Evolutionary conservation across 2,113 vertebrate species (phyloP).

Genomic region (Micromys minutus): DNA sequence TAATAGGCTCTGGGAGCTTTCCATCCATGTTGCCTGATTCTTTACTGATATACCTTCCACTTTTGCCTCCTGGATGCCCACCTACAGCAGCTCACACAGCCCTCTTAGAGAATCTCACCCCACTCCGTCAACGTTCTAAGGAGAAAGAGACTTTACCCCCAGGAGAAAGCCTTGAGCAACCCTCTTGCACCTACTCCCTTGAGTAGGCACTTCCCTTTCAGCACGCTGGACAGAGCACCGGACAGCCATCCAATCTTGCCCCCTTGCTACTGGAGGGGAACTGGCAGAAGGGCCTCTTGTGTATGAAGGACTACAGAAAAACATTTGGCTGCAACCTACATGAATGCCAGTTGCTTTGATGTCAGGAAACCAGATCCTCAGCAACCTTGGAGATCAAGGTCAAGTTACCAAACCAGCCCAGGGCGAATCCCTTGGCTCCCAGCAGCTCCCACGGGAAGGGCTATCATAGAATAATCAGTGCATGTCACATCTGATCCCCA

Average conservation of each 20-base stretch:
- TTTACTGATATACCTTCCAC: background rate
- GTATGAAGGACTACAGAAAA: background rate
- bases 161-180: constrained; percentile 47
- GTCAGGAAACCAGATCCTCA: background rate
- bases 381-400: background rate
- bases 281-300: background rate
- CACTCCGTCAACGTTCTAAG: background rate
- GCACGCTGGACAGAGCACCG: constrained; percentile 60
- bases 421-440: background rate
- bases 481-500: background rate
- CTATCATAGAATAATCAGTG: background rate
- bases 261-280: background rate
- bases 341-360: background rate
- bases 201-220: background rate
- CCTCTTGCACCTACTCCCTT: background rate
- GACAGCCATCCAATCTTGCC: background rate
- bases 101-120: background rate
- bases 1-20: background rate
- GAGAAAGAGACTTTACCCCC: background rate
- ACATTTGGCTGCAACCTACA: background rate
- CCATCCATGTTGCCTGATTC: too few relatives aligned
- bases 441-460: background rate
- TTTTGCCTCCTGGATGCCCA: background rate
- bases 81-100: background rate
- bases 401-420: background rate